These are phyloP conservation scores for Notarius lentiginosus DNA, from an alignment of 2,113 vertebrate genomes.

Conservation along the genomic window DNA sequence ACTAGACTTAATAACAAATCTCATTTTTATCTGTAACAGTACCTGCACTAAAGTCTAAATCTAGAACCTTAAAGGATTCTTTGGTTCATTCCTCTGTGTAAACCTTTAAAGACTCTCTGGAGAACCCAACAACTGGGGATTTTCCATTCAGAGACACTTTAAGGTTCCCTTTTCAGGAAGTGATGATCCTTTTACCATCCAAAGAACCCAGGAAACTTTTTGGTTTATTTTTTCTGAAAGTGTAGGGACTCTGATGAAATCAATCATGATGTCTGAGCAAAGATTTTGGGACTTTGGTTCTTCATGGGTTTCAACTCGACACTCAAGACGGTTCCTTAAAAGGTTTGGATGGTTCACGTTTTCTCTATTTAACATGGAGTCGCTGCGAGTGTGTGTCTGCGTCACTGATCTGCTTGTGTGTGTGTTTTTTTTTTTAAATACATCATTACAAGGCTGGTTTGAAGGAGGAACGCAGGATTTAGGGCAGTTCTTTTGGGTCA, in stretches of 20 bases:
- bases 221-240: background rate
- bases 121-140: background rate
- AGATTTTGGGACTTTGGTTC: background rate
- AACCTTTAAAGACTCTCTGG: background rate
- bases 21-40: background rate
- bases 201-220: background rate
- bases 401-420: background rate
- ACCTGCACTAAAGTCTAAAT: background rate
- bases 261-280: background rate
- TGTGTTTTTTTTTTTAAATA: too few relatives aligned
- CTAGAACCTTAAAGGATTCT: background rate
- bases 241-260: background rate
- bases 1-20: background rate
- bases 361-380: background rate
- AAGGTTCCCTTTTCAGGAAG: background rate
- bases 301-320: background rate
- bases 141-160: background rate
- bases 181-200: background rate
- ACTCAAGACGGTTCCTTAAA: background rate
- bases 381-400: background rate
- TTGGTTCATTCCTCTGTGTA: background rate
- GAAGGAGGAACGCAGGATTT: background rate
- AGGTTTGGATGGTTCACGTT: background rate
- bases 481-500: background rate
- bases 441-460: background rate